A percentile compares a stretch with the other conserved stretches of the same genome.
Conservation (phyloP, 1,140 invertebrate genomes). For the Pentalonia nigronervosa region DNA sequence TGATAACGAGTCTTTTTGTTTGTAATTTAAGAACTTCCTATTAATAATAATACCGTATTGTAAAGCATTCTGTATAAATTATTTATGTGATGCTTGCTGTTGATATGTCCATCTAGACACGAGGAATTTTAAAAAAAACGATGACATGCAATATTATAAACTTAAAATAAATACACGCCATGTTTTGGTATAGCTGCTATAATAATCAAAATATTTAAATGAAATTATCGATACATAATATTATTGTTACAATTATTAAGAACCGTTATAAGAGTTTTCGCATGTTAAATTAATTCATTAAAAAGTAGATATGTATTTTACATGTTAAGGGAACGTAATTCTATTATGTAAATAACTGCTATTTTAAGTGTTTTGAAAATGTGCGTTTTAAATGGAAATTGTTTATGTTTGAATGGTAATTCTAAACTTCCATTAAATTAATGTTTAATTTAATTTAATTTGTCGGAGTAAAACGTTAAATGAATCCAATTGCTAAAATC, state of each 20-base stretch:
- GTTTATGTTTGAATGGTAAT: constrained; percentile 8
- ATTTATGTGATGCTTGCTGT: not conserved
- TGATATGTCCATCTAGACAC: not conserved
- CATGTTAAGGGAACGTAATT: not conserved
- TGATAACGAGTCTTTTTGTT: not conserved
- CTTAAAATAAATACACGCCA: not conserved
- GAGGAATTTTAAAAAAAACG: not conserved
- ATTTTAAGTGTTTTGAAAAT: constrained; percentile 14
- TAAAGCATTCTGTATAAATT: not conserved
- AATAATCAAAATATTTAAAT: not conserved
- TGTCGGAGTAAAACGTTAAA: not conserved
- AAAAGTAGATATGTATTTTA: not conserved
- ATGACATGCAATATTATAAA: not conserved
- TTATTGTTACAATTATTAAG: not conserved
- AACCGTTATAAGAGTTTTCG: not conserved
- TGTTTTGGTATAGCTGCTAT: not conserved
- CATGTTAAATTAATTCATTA: constrained; percentile 23
- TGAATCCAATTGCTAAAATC: not conserved
- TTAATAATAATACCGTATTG: not conserved
- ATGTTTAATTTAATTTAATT: constrained; percentile 9
- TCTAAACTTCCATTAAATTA: constrained; percentile 27
- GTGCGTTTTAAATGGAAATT: constrained; percentile 7
- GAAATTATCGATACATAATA: not conserved
- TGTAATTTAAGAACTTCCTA: not conserved
- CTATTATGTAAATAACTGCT: constrained; percentile 9